Evolutionary conservation across 2,888 invertebrate genomes (phyloP), one percentile per base, ranked within the genome.

Genomic region (Tanytarsus gracilentus): DNA sequence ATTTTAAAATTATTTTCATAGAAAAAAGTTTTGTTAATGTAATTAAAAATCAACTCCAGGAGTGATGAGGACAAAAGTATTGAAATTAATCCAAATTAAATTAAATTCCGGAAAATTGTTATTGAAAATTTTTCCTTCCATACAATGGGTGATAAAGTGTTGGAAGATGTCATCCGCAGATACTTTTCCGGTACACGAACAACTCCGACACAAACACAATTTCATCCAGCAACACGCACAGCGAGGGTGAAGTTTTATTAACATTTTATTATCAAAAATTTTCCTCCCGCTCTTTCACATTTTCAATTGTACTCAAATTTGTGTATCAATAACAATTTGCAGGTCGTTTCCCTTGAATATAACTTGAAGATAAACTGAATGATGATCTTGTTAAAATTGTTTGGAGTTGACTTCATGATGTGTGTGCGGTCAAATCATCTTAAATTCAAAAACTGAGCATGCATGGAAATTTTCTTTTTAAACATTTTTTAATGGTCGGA

Each of bases 281-380:
- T n/a, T n/a, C n/a, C n/a, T n/a, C n/a, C n/a, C n/a, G n/a, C n/a
- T n/a, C n/a, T n/a, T n/a, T n/a, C n/a, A n/a, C n/a, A n/a, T n/a
- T 56, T 56, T 56, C 25, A 56, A 40, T 53, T 23, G 36, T 26
- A 18, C 23, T 30, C 26, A 23, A 33, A 56, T 56, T 56, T 56
- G 56, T 56, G 39, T 56, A 56, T 56, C 56, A 56, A 56, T 56
- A 56, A 56, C 56, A 53, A 44, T n/a, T n/a, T n/a, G 33, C 44
- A 44, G 18, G 11, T 44, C 23, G n/a, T n/a, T n/a, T n/a, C n/a
- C n/a, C n/a, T n/a, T n/a, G n/a, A n/a, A n/a, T n/a, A n/a, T n/a
- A n/a, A n/a, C n/a, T n/a, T n/a, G n/a, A n/a, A n/a, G n/a, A n/a
- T n/a, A 18, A 44, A 44, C 33, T 33, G 44, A 18, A 18, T 44